These are phyloP conservation scores for Rhinolophus ferrumequinum DNA, from an alignment of 2,113 vertebrate species.

Conservation along the genomic window DNA sequence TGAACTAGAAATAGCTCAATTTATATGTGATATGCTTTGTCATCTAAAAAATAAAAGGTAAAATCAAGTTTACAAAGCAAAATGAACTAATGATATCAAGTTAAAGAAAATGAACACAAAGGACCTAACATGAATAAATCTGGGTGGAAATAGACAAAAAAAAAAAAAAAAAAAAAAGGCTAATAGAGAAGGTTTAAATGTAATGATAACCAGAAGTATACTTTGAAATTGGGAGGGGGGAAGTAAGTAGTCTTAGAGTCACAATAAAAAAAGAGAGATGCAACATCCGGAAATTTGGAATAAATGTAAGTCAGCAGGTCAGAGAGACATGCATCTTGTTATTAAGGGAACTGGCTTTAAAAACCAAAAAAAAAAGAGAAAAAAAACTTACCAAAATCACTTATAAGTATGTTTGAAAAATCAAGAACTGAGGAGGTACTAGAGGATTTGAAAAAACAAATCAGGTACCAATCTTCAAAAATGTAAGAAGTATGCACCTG, in stretches of 20 bases:
- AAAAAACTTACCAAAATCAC: constrained; percentile 20
- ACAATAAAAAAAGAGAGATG: not conserved
- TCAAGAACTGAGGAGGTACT: constrained; percentile 50
- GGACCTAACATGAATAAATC: not conserved
- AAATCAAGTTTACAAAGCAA: constrained; percentile 28
- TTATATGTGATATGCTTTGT: not conserved
- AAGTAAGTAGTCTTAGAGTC: not conserved
- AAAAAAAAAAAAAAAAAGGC: not conserved
- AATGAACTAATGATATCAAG: constrained; percentile 41
- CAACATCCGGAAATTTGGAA: constrained; percentile 3
- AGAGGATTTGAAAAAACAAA: constrained; percentile 38
- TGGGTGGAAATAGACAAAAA: not conserved
- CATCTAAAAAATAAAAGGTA: constrained; percentile 19
- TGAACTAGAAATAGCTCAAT: not conserved
- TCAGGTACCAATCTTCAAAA: constrained; percentile 53
- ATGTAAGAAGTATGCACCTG: not conserved
- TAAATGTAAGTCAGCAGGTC: constrained; percentile 33
- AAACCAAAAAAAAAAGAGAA: constrained; percentile 26
- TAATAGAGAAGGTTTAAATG: not conserved
- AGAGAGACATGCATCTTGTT: constrained; percentile 17
- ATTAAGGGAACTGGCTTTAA: constrained; percentile 46
- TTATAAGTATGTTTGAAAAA: constrained; percentile 55
- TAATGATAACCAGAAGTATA: constrained; percentile 19
- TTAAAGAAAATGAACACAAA: not conserved
- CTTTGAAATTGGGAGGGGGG: not conserved